Evolutionary conservation across 2,113 vertebrate species (phyloP), one percentile per base, ranked within the genome.

Genomic region (Gavia stellata): DNA sequence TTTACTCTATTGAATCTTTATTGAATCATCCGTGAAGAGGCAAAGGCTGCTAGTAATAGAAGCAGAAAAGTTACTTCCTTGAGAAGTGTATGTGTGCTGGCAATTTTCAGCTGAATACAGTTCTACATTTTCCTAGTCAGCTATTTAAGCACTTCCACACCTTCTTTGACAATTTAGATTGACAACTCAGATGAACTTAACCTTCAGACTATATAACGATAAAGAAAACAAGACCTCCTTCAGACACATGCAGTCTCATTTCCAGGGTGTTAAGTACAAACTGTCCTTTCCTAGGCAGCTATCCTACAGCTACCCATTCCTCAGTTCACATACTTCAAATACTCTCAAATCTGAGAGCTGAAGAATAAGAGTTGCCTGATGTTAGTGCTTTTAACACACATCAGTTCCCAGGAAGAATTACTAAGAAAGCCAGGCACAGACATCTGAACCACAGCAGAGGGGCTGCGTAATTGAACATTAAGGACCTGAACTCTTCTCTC

Each of bases 31-130:
- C 14, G 3, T 34, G 6, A 87, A 58, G 25, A 36, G 21, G 21
- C 10, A 83, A 88, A 75, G 4, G 7, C 17, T 86, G 17, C 36
- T n/a, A 63, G 10, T 16, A 72, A 52, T 0, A 52, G 16, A 67
- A 12, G 13, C 38, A 84, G 33, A 68, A 23, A 31, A 12, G 21
- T 44, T 72, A 50, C 10, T 6, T 55, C 5, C 34, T 50, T 13
- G 2, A 79, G 24, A 86, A 47, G 5, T 0, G 0, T 19, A 2
- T 1, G 4, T 10, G 23, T 29, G 12, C 36, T 52, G 36, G 25
- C 49, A 65, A 33, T 0, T 3, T 12, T 24, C 40, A 80, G 17
- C 49, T 52, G 12, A 82, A 56, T 4, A 55, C 8, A 61, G n/a
- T 61, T 36, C 31, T 38, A 36, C 28, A 3, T 45, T 61, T 56